phyloP scores from a whole-genome alignment of 1,140 invertebrate genomes.

The Bathynomus jamesi region DNA sequence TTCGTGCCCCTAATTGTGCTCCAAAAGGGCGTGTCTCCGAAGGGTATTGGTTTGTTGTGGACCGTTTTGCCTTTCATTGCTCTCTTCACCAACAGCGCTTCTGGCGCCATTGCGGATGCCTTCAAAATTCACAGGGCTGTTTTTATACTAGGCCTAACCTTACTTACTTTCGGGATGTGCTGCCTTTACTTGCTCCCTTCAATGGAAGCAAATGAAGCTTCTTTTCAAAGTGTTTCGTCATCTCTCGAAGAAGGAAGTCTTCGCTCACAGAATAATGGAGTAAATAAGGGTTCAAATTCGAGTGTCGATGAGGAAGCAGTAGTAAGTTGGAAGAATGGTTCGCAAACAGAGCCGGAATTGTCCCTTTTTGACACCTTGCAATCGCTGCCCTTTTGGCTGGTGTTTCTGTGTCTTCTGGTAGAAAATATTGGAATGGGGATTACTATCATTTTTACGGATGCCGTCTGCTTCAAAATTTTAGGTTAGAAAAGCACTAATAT shows the following conservation, averaged over 20 bases:
- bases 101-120: constrained; percentile 16
- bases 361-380: background rate
- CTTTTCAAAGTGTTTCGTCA: background rate
- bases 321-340: background rate
- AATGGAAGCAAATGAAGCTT: background rate
- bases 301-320: background rate
- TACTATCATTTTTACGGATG: background rate
- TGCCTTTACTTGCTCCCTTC: background rate
- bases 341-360: background rate
- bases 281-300: background rate
- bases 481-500: too few species aligned
- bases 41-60: constrained; percentile 25
- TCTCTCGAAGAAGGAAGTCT: background rate
- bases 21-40: constrained; percentile 22
- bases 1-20: constrained; percentile 18
- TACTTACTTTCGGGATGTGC: background rate
- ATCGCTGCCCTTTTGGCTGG: background rate
- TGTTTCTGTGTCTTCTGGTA: background rate
- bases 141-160: constrained; percentile 9
- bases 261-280: background rate
- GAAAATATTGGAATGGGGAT: background rate
- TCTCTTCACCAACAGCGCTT: constrained; percentile 7
- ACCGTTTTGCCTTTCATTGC: constrained; percentile 14
- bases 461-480: background rate
- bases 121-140: constrained; percentile 21